Evolutionary conservation across 1,140 invertebrate genomes (phyloP).

Genomic region (Diorhabda sublineata): DNA sequence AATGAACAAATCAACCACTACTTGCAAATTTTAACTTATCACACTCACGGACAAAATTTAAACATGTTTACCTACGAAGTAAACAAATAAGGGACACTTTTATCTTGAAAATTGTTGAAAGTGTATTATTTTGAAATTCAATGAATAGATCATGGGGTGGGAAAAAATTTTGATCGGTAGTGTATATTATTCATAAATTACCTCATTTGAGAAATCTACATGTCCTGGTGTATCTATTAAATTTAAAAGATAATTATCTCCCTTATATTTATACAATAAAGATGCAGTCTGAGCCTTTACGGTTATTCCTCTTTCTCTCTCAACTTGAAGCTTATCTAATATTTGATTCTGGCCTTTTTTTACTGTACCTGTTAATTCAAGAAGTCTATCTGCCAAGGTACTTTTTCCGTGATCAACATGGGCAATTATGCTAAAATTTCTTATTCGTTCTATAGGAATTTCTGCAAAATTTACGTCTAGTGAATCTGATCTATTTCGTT

Average conservation of each 20-base stretch:
- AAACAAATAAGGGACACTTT: no score
- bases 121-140: no score
- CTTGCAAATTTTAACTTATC: no score
- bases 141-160: no score
- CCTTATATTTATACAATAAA: slow-evolving; percentile 69
- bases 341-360: slow-evolving; percentile 73
- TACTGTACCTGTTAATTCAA: slow-evolving; percentile 87
- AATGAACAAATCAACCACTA: no score
- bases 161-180: no score
- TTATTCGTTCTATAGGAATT: slow-evolving; percentile 65
- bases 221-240: slow-evolving; percentile 98
- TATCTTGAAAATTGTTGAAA: no score
- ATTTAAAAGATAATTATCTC: slow-evolving; percentile 81
- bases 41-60: no score
- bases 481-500: neutral
- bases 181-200: slow-evolving; percentile 44
- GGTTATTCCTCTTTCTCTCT: slow-evolving; percentile 93
- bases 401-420: slow-evolving; percentile 98
- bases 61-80: no score
- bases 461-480: slow-evolving; percentile 32
- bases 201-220: slow-evolving; percentile 97
- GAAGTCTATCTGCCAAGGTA: slow-evolving; percentile 86
- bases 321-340: slow-evolving; percentile 83
- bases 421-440: slow-evolving; percentile 95
- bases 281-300: slow-evolving; percentile 97